Base-by-base conservation (phyloP, 2,888 invertebrate species). In the Maniola hyperantus region DNA sequence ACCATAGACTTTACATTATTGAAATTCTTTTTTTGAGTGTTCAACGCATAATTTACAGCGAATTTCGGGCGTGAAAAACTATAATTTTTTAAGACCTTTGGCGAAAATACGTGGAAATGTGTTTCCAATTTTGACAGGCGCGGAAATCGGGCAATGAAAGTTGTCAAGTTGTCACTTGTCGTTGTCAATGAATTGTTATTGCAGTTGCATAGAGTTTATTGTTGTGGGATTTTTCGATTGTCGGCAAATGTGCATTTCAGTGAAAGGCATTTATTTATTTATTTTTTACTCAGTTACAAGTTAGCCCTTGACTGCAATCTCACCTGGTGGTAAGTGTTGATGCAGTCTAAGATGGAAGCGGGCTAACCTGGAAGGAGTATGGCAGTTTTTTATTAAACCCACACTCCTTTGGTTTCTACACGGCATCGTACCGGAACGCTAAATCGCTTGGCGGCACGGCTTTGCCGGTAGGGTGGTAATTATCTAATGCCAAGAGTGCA, bases 111-210 rank as follows among this genome's bases (percentile, higher is more conserved):
- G 51, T 36, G 42, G 46, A 44, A 54, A 44, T 44, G 20, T 39
- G 20, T 63, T 55, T 44, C 63, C 46, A 46, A 51, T 63, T 62
- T 46, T 63, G 63, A 46, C 63, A 63, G 54, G 53, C 44, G 54
- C 39, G n/a, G 55, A 50, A 50, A 5, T 26, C 20, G 1, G 11
- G 11, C 1, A 66, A 66, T 64, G 66, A 68, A 70, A 68, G 68
- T 70, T 65, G 15, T 54, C 26, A n/a, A n/a, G 8, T 11, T 58
- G 20, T 36, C 34, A 26, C n/a, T n/a, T n/a, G n/a, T 54, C 26
- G 8, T 11, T 58, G 20, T 36, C 34, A 26, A 42, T 15, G 54
- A 4, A 8, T n/a, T 34, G 54, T 55, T 42, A 20, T 20, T 34
- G 42, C 44, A 7, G 26, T 26, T 26, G 26, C 26, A 53, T 33